These are phyloP conservation scores for Nothobranchius kuhntae DNA, from an alignment of 2,113 vertebrate genomes.

Conservation along the genomic window DNA sequence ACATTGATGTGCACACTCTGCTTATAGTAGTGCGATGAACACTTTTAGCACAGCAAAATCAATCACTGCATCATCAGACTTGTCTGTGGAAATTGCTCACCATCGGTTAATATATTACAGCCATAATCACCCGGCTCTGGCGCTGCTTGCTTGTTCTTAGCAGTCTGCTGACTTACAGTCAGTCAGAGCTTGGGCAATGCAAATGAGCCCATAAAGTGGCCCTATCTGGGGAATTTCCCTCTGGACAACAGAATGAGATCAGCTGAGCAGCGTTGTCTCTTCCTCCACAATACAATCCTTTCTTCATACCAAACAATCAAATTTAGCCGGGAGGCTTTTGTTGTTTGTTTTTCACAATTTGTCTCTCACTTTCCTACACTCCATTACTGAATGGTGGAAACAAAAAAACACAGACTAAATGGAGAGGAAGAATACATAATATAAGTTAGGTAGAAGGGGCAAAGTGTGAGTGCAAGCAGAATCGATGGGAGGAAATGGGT, in stretches of 20 bases:
- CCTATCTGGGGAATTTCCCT: constrained; percentile 55
- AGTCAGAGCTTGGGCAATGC: constrained; percentile 47
- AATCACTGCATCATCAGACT: constrained; percentile 70
- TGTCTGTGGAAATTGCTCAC: constrained; percentile 66
- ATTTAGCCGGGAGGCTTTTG: constrained; percentile 12
- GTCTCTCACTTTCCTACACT: constrained; percentile 4
- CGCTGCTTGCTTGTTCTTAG: constrained; percentile 45
- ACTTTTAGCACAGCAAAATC: constrained; percentile 65
- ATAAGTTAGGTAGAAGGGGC: neutral
- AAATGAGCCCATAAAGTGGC: constrained; percentile 72
- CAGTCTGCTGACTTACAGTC: constrained; percentile 67
- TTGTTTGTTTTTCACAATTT: constrained; percentile 17
- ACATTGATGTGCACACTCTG: constrained; percentile 37
- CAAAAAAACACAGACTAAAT: neutral
- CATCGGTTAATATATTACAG: constrained; percentile 71
- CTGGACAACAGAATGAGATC: constrained; percentile 56
- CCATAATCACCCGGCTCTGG: constrained; percentile 63
- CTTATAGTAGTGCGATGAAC: constrained; percentile 56
- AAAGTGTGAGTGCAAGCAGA: constrained; percentile 18
- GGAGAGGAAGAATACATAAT: neutral
- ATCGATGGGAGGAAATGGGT: constrained; percentile 29
- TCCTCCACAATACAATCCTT: constrained; percentile 14
- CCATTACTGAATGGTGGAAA: constrained; percentile 3
- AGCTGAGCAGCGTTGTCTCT: constrained; percentile 39
- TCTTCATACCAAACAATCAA: constrained; percentile 30